Evolutionary conservation across 2,888 invertebrate species (phyloP).

Genomic region (Scotopteryx bipunctaria): DNA sequence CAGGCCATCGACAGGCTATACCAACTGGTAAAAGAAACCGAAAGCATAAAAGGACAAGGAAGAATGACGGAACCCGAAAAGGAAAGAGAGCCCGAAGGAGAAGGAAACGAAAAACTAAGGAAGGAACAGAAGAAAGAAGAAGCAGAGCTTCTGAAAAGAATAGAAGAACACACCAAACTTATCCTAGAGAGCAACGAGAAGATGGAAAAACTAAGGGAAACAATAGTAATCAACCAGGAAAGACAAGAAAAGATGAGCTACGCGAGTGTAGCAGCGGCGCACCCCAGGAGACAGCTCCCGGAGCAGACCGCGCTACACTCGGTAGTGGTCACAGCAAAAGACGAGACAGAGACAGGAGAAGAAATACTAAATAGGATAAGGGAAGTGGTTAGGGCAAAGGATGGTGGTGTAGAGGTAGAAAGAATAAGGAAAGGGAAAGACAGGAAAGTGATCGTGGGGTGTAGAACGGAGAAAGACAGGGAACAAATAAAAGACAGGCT

Average conservation of each 20-base stretch:
- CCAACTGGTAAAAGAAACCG: background rate
- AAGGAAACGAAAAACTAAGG: too few species aligned
- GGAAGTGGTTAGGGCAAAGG: constrained; percentile 20
- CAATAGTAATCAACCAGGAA: background rate
- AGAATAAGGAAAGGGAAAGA: background rate
- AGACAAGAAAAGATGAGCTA: background rate
- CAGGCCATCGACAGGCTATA: background rate
- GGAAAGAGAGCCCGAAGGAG: background rate
- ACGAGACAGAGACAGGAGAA: constrained; percentile 20
- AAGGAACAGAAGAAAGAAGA: background rate
- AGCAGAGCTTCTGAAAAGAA: background rate
- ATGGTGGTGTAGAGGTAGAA: constrained; percentile 1
- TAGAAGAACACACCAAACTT: background rate
- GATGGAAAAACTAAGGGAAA: background rate
- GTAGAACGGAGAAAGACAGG: background rate
- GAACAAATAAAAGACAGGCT: background rate
- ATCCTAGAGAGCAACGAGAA: background rate
- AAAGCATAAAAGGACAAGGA: background rate
- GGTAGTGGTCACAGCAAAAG: constrained; percentile 11
- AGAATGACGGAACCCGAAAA: background rate
- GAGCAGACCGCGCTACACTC: constrained; percentile 18
- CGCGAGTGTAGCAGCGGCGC: background rate
- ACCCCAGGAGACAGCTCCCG: background rate
- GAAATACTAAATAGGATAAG: constrained; percentile 14
- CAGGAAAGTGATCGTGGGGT: background rate